These are phyloP conservation scores for Stercorarius parasiticus DNA, from an alignment of 2,113 vertebrate genomes.

Conservation along the genomic window DNA sequence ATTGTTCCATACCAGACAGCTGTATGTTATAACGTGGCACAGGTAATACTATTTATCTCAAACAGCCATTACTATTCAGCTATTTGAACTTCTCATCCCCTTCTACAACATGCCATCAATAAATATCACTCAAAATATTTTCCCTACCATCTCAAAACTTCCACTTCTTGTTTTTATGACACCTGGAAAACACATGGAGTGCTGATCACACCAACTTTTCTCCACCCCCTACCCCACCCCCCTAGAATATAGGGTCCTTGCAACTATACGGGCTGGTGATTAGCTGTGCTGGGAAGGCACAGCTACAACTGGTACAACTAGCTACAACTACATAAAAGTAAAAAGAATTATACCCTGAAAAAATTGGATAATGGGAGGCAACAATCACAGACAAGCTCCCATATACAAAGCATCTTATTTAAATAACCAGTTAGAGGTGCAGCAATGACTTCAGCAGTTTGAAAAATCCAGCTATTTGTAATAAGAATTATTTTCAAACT, in stretches of 20 bases:
- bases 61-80: background rate
- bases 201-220: background rate
- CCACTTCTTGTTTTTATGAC: background rate
- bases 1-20: background rate
- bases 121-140: background rate
- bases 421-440: background rate
- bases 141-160: background rate
- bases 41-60: background rate
- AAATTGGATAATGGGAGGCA: rapidly evolving
- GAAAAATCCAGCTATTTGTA: background rate
- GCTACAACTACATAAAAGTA: background rate
- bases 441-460: background rate
- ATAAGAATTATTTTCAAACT: background rate
- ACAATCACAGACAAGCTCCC: background rate
- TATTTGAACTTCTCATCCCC: background rate
- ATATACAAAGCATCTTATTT: background rate
- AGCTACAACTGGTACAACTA: too few relatives aligned
- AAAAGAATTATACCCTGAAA: background rate
- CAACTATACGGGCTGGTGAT: background rate
- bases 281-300: background rate
- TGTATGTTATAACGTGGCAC: background rate
- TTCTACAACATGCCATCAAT: background rate
- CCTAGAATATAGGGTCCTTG: background rate
- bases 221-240: rapidly evolving
- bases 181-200: background rate